A percentile compares a stretch with the other conserved stretches of the same genome.
These are phyloP conservation scores for Procambarus virginalis DNA, from an alignment of 1,140 invertebrate species.

Conservation along the genomic window DNA sequence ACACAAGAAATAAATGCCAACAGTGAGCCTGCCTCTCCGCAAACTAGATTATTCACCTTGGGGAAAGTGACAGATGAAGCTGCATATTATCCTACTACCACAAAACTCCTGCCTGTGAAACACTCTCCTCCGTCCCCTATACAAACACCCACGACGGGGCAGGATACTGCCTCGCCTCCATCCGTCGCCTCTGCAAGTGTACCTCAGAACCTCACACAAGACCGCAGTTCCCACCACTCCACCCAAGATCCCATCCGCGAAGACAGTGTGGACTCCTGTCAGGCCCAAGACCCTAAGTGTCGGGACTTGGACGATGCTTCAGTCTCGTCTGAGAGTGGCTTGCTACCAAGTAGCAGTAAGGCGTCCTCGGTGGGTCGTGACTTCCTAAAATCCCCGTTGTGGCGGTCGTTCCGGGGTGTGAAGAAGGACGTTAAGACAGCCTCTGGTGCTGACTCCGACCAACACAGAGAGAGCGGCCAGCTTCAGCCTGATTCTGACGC, in stretches of 20 bases:
- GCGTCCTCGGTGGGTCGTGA: slow-evolving; percentile 1
- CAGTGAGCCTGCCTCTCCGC: background rate
- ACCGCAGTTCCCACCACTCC: background rate
- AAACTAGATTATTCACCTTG: background rate
- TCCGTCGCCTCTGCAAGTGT: background rate
- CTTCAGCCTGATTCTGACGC: background rate
- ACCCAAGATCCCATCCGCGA: background rate
- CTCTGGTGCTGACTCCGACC: background rate
- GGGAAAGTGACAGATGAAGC: background rate
- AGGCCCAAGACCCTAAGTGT: background rate
- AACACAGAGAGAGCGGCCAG: background rate
- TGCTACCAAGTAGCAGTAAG: slow-evolving; percentile 20
- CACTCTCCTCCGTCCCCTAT: slow-evolving; percentile 32
- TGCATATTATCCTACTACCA: background rate
- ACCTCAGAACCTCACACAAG: background rate
- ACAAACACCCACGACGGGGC: slow-evolving; percentile 1
- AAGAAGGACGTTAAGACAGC: background rate
- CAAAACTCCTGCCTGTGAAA: slow-evolving; percentile 34
- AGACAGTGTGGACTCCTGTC: background rate
- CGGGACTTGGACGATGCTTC: slow-evolving; percentile 31
- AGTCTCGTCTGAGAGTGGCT: slow-evolving; percentile 36
- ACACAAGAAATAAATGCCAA: background rate
- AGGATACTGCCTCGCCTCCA: background rate
- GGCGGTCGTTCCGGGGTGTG: slow-evolving; percentile 3
- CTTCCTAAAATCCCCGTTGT: slow-evolving; percentile 27